Evolutionary conservation across 2,888 invertebrate genomes (phyloP).

Genomic region (Euplexia lucipara): DNA sequence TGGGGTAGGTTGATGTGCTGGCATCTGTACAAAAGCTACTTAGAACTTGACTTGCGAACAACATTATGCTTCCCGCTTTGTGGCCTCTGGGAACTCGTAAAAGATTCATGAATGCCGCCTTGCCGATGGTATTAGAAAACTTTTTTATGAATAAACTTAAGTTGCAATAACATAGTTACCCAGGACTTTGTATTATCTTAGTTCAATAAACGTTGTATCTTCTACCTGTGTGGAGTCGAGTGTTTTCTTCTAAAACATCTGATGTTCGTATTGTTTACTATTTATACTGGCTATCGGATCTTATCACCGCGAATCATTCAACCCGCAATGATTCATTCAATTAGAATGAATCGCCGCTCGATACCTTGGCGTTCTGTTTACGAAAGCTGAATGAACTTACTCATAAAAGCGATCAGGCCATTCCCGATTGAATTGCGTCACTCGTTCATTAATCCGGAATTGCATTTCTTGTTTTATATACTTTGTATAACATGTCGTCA

Average conservation of each 20-base stretch:
- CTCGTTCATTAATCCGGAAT: constrained; percentile 28
- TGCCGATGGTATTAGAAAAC: constrained; percentile 41
- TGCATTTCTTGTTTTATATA: constrained; percentile 25
- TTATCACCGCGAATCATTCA: constrained; percentile 43
- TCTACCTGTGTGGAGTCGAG: constrained; percentile 10
- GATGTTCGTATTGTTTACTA: constrained; percentile 20
- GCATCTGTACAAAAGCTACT: not conserved
- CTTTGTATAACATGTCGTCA: constrained; percentile 5
- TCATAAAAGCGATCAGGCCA: constrained; percentile 7
- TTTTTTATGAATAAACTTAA: constrained; percentile 44
- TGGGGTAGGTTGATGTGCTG: no score
- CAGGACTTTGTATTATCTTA: constrained; percentile 16
- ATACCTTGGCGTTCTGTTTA: constrained; percentile 24
- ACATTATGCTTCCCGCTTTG: constrained; percentile 16
- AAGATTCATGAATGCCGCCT: constrained; percentile 34
- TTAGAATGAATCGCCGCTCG: constrained; percentile 17
- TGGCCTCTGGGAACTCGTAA: constrained; percentile 28
- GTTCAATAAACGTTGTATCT: constrained; percentile 33
- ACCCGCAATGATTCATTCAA: constrained; percentile 34
- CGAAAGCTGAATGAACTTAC: constrained; percentile 31
- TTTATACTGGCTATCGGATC: constrained; percentile 10
- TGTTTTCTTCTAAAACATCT: constrained; percentile 14
- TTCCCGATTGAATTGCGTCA: constrained; percentile 20
- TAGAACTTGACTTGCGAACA: constrained; percentile 24
- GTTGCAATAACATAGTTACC: constrained; percentile 16